Percentiles rank a stretch among this genome's conserved stretches.
Evolutionary conservation across 2,113 vertebrate genomes (phyloP).

Genomic region (Dasypus novemcinctus): DNA sequence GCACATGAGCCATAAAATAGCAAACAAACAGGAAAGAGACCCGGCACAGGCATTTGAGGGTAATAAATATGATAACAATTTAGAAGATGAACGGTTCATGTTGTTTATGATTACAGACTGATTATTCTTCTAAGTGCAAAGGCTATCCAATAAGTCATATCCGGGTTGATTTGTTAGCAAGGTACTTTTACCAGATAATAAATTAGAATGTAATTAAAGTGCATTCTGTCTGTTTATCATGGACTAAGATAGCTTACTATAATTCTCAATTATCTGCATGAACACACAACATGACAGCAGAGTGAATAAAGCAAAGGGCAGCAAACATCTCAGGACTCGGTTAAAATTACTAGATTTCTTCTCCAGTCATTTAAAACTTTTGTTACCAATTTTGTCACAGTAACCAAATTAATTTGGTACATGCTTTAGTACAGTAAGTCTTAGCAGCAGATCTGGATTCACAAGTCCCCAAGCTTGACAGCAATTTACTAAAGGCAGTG

Average conservation of each 20-base stretch:
- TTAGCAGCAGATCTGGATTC: conserved; percentile 16
- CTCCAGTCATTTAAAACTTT: conserved; percentile 17
- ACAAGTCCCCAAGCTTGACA: conserved; percentile 44
- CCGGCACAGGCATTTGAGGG: conserved; percentile 41
- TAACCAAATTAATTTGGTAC: conserved; percentile 41
- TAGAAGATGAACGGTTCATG: conserved; percentile 50
- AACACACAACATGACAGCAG: conserved; percentile 63
- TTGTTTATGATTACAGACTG: conserved; percentile 71
- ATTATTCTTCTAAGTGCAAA: conserved; percentile 77
- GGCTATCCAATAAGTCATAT: conserved; percentile 73
- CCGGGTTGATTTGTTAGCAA: conserved; percentile 70
- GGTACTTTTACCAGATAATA: conserved; percentile 75
- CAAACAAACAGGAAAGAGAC: conserved; percentile 73
- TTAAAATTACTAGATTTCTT: conserved; percentile 54
- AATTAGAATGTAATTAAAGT: conserved; percentile 79
- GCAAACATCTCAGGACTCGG: conserved; percentile 44
- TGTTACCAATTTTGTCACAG: conserved; percentile 38
- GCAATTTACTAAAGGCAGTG: neutral
- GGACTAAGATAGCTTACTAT: conserved; percentile 65
- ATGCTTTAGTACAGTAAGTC: conserved; percentile 41
- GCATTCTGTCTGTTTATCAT: conserved; percentile 72
- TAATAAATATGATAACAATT: conserved; percentile 69
- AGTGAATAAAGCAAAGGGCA: conserved; percentile 49
- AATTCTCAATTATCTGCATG: conserved; percentile 76
- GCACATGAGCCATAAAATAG: neutral